Evolutionary conservation across 1,140 invertebrate species (phyloP), one percentile per base, ranked within the genome.

Genomic region (Drosophila ananassae): DNA sequence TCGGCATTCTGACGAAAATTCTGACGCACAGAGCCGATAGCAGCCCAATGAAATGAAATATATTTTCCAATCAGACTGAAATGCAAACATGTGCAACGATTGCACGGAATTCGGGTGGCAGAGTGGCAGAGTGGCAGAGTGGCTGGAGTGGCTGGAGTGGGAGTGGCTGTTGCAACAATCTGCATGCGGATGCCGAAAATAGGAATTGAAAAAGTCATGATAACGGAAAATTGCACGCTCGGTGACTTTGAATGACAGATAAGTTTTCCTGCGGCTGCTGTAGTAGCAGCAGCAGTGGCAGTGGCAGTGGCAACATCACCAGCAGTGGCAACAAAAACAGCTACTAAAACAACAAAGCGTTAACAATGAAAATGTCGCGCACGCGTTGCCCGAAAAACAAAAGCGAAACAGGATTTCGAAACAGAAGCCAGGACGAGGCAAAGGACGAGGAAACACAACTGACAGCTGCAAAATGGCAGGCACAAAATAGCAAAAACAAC

Each of bases 21-120:
- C 64, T 72, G 68, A 78, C 61, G 77, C 82, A 83, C 58, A 44
- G 28, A 59, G 32, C 17, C 17, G 17, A 17, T 17, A 17, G 41
- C 63, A 71, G 53, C 24, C 53, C 55, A 78, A 85, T 85, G 78
- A 85, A 78, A 85, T 85, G 78, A 85, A 85, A 85, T 87, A 81
- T 87, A 85, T 85, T 87, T 71, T 85, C 75, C 82, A 81, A 85
- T 85, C 82, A 85, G 87, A 87, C 87, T 87, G 82, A 87, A 85
- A 85, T 87, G 82, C 81, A 87, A 87, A 85, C 77, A 85, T 77
- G 72, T 73, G 72, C 72, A 74, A 74, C 72, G 69, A 73, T 74
- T 71, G 66, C 68, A 39, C 44, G 30, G 24, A 72, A 71, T 67
- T 69, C 55, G 32, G 74, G 8, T 12, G 41, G 13, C 4, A 6